Evolutionary conservation across 2,113 vertebrate species (phyloP).

Genomic region (Okapia johnstoni): DNA sequence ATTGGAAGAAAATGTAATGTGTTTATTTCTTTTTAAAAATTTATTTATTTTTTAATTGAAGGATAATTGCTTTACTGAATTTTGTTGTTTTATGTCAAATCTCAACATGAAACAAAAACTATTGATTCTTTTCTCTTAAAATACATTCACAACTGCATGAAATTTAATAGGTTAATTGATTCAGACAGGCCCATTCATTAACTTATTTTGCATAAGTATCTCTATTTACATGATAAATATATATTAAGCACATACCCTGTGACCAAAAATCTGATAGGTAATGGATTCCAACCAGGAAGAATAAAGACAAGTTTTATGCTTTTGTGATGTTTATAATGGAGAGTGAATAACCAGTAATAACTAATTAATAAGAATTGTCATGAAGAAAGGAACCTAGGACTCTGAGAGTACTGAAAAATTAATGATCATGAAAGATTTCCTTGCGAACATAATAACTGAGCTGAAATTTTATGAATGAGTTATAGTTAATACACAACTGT

Average conservation of each 20-base stretch:
- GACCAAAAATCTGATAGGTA: not conserved
- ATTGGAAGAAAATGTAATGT: not conserved
- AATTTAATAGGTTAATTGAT: not conserved
- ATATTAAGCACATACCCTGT: not conserved
- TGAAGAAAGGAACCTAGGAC: not conserved
- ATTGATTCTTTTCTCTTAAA: not conserved
- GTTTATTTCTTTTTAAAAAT: not conserved
- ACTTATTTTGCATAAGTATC: not conserved
- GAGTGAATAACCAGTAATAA: not conserved
- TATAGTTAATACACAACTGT: not conserved
- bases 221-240: not conserved
- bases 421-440: not conserved
- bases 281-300: not conserved
- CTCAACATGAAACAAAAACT: not conserved
- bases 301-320: not conserved
- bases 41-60: not conserved
- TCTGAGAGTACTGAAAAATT: not conserved
- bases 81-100: not conserved
- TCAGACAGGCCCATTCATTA: not conserved
- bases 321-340: not conserved
- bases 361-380: not conserved
- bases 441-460: not conserved
- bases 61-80: not conserved
- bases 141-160: not conserved
- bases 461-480: not conserved